Evolutionary conservation across 2,888 invertebrate species (phyloP), one percentile per base, ranked within the genome.

Genomic region (Drosophila parthenogenetica): DNA sequence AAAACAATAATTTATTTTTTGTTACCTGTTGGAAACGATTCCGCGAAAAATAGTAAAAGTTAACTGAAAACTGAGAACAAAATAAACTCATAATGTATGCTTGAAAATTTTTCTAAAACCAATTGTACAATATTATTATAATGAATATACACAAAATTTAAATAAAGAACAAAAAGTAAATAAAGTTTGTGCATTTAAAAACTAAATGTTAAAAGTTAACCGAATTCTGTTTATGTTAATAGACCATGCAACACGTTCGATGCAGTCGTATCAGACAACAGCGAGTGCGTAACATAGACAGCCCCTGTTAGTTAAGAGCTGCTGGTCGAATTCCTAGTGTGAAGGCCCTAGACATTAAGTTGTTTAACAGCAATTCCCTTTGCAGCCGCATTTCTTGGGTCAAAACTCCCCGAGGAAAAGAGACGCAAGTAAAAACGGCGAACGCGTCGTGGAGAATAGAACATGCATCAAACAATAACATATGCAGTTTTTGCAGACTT

Each of bases 1-100:
- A 82, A 81, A 82, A 82, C 87, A 87, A 85, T 89, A 89, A 85
- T 89, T 85, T 85, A 89, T 89, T 85, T 85, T 89, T 85, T 85
- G 85, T 85, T 85, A 85, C 85, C 75, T 85, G 85, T 85, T 85
- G 85, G 85, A 85, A 86, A 87, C 70, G 70, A 84, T 89, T 89
- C 85, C 87, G 87, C 85, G 70, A 83, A 83, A 83, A 89, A 88
- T 82, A 86, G 89, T 80, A 86, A 88, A 79, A 86, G 70, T 68
- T 79, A 67, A 75, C 77, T 75, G 60, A 76, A 73, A 62, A 22
- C 54, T 22, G 55, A 84, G 63, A 77, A 58, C 42, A 76, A 72
- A 62, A 39, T 45, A 63, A 69, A 64, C 69, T 57, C 39, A 48
- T 61, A 67, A 58, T 66, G 63, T 67, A 71, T 71, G 68, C 81